Evolutionary conservation across 2,888 invertebrate species (phyloP), one percentile per base, ranked within the genome.

Genomic region (Synanthedon tipuliformis): DNA sequence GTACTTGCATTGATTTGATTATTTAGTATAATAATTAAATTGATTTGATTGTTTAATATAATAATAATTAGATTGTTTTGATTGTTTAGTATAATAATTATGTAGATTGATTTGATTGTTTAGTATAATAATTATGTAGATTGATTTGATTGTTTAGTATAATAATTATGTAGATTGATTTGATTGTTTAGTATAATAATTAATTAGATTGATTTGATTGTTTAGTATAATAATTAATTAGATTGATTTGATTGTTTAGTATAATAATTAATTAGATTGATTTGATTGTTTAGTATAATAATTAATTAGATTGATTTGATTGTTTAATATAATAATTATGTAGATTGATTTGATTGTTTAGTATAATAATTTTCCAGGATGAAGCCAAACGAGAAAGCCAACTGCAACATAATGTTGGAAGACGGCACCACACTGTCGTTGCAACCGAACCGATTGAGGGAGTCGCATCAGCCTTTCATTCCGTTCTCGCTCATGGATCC

Each of bases 401-500:
- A 91, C 71, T 88, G 92, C 61, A 92, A 91, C 71, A 91, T 92
- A n/a, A 89, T 91, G 0, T 76, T 92, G 0, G 68, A 79, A 16
- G 90, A 92, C 67, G 92, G 92, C 18, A 88, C 89, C 8, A 77
- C 91, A 69, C 76, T 92, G 3, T 90, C 92, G 0, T 73, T 92
- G 2, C 86, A 91, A 60, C 92, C 92, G 0, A 85, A 88, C 54
- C 81, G 80, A 52, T 66, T 88, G 51, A 69, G 86, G 0, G 70
- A 79, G 58, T 84, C 88, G 0, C 34, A 34, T 34, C 78, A 80
- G 55, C 78, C 80, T 0, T 81, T 74, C 69, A 83, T 88, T 10
- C 87, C 88, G 0, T 81, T 80, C 74, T 71, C 81, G 0, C 71
- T 87, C 1, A 85, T 88, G 84, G 77, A 80, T 60, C 11, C 66